Evolutionary conservation across 2,888 invertebrate species (phyloP).

Genomic region (Mycalesis mineus): DNA sequence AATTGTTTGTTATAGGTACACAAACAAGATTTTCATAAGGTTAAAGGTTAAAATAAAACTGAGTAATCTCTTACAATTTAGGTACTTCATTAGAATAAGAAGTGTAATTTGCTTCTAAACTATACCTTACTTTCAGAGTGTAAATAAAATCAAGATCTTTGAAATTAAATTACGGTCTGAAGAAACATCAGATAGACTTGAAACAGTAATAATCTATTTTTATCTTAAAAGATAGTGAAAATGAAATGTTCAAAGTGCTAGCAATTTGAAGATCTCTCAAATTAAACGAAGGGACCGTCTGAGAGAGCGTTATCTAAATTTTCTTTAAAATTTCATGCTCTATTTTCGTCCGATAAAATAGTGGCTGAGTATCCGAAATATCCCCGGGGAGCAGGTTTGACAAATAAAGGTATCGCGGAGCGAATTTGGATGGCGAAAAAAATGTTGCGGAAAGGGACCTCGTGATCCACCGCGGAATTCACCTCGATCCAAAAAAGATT

Average conservation of each 20-base stretch:
- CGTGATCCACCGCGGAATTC: constrained; percentile 44
- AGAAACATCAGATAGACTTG: background rate
- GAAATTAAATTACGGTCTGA: background rate
- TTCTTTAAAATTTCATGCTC: constrained; percentile 27
- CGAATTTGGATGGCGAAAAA: constrained; percentile 64
- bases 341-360: constrained; percentile 18
- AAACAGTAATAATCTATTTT: too few relatives aligned
- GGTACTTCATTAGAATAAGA: too few relatives aligned
- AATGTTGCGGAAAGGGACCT: constrained; percentile 57
- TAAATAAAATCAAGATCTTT: too few relatives aligned
- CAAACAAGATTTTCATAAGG: too few relatives aligned
- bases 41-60: too few relatives aligned
- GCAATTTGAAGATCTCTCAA: constrained; percentile 39
- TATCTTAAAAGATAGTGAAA: background rate
- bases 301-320: constrained; percentile 40
- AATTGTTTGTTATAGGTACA: too few relatives aligned
- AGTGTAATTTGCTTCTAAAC: too few relatives aligned
- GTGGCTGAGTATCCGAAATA: constrained; percentile 26
- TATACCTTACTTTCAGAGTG: too few relatives aligned
- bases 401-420: constrained; percentile 68
- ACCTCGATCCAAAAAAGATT: constrained; percentile 44
- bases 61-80: too few relatives aligned
- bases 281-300: constrained; percentile 40
- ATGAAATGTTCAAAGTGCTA: background rate
- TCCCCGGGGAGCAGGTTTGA: constrained; percentile 56